phyloP scores from a whole-genome alignment of 2,113 vertebrate species.

The Noctilio leporinus region DNA sequence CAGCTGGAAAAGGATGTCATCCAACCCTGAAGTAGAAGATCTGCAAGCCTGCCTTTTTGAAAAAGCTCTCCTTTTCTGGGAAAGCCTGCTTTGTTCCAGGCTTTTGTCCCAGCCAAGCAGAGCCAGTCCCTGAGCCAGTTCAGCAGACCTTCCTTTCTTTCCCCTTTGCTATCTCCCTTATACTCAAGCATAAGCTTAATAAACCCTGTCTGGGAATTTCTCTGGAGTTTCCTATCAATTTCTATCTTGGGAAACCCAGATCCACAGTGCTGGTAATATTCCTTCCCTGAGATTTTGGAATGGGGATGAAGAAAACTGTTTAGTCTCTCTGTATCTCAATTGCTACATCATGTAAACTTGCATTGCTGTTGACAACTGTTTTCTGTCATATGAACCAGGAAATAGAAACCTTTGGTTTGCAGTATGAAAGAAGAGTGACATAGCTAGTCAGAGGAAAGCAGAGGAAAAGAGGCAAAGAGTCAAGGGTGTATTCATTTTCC shows the following conservation, averaged over 20 bases:
- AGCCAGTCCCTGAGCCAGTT: background rate
- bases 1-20: background rate
- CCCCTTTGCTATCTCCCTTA: background rate
- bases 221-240: background rate
- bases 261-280: background rate
- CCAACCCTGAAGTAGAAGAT: background rate
- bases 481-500: rapidly evolving
- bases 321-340: background rate
- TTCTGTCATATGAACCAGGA: background rate
- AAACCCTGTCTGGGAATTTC: background rate
- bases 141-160: background rate
- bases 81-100: background rate
- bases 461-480: background rate
- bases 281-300: background rate
- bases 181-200: background rate
- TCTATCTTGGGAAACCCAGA: background rate
- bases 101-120: background rate
- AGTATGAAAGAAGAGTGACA: background rate
- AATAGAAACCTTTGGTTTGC: background rate
- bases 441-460: background rate
- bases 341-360: background rate
- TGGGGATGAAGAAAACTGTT: background rate
- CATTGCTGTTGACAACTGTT: background rate
- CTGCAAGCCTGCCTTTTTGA: background rate
- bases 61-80: background rate